Base-by-base conservation (phyloP, 2,797 vertebrate species). In the Molothrus aeneus region DNA sequence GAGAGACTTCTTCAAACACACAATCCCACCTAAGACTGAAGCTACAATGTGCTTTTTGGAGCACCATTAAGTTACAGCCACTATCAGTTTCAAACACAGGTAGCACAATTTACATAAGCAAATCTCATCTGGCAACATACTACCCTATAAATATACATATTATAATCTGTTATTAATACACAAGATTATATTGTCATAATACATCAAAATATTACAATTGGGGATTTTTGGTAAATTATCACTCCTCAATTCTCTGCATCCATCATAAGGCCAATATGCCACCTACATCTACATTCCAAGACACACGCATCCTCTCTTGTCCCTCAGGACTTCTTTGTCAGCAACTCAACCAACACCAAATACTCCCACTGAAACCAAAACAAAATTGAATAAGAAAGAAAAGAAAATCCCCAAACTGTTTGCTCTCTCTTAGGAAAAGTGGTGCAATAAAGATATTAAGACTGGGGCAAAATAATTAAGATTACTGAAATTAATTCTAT, bases 401-500 rank as follows among this genome's bases (percentile, higher is more conserved):
- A 80, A 53, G 9, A 80, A 93, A 91, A 92, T 63, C 70, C 73
- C 60, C 26, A 57, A 77, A 59, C 50, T 65, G 34, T 80, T 95
- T 91, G 21, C 43, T 80, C 7, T 83, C n/a, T 81, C 59, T 73
- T 68, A 88, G 82, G 56, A 93, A 88, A 86, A 72, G 42, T 50
- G 66, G 64, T 50, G 64, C 56, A 75, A 70, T 63, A 74, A 79
- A 91, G 80, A 78, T 66, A 75, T 32, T 48, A 73, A 81, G 66
- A 83, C 20, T 57, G 74, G 74, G 61, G 69, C 47, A 94, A 94
- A 94, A 94, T 88, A 92, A 93, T 94, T 93, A 92, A 74, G 75
- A 94, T 93, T 89, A 93, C n/a, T 83, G 66, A 93, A 93, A 94
- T 96, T 86, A 93, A 86, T 92, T 90, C 63, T 90, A 5, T 90